Conservation (phyloP, 2,888 invertebrate species). For the Patella depressa region DNA sequence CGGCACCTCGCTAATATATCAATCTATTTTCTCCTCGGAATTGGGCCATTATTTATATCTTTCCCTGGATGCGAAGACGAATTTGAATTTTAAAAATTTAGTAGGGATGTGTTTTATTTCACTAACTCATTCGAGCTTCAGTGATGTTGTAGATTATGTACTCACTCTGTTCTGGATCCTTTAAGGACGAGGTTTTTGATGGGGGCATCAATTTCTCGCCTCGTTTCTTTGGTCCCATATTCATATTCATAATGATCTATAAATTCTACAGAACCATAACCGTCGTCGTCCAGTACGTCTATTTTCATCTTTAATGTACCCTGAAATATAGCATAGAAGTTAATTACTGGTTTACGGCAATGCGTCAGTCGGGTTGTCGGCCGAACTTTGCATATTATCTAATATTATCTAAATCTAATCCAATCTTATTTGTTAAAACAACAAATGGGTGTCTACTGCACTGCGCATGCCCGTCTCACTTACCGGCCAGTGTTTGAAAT, state of each 20-base stretch:
- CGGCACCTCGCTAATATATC: no score
- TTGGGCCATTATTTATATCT: no score
- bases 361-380: neutral
- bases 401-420: neutral
- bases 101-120: no score
- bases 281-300: constrained; percentile 50
- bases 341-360: no score
- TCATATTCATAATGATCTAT: constrained; percentile 57
- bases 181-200: constrained; percentile 35
- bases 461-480: constrained; percentile 16
- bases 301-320: constrained; percentile 57
- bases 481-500: constrained; percentile 50
- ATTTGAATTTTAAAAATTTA: no score
- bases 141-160: neutral
- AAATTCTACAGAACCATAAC: constrained; percentile 41
- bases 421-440: neutral
- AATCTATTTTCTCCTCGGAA: no score
- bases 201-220: constrained; percentile 40
- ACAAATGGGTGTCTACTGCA: no score
- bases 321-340: constrained; percentile 29
- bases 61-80: no score
- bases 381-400: neutral
- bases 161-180: constrained; percentile 43
- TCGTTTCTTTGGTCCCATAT: constrained; percentile 36
- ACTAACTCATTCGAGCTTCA: no score